These are phyloP conservation scores for Cirrhinus mrigala DNA, from an alignment of 2,797 vertebrate genomes.

Conservation along the genomic window DNA sequence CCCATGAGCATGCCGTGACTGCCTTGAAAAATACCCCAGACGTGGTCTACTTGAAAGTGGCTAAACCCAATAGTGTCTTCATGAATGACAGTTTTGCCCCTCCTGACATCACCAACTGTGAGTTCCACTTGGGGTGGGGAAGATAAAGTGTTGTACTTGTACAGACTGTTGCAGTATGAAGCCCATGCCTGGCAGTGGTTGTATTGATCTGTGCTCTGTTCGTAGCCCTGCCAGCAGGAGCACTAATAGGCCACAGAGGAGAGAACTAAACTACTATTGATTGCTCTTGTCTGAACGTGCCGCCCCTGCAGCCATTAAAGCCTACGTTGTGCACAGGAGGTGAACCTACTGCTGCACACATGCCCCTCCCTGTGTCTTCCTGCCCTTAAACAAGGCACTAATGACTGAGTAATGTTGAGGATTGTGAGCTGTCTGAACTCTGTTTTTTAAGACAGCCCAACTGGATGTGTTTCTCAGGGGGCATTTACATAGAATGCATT, in stretches of 20 bases:
- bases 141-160: constrained; percentile 25
- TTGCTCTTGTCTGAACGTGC: constrained; percentile 52
- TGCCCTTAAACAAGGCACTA: not conserved
- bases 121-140: constrained; percentile 68
- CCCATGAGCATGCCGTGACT: constrained; percentile 96
- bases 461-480: not conserved
- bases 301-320: constrained; percentile 34
- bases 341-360: not conserved
- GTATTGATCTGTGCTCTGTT: constrained; percentile 60
- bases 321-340: not conserved
- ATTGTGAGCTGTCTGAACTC: not conserved
- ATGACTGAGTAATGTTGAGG: not conserved
- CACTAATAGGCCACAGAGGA: constrained; percentile 53
- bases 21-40: constrained; percentile 97
- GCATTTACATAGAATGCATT: not conserved
- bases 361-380: constrained; percentile 21
- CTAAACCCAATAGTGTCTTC: constrained; percentile 94
- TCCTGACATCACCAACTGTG: constrained; percentile 91
- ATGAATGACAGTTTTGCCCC: constrained; percentile 91
- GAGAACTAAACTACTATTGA: constrained; percentile 55
- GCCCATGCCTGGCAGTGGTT: constrained; percentile 12
- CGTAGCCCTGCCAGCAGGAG: constrained; percentile 47
- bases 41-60: constrained; percentile 94
- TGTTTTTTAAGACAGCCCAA: not conserved
- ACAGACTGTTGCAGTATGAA: constrained; percentile 34